Percentiles rank a stretch among this genome's conserved stretches.
Conservation (phyloP, 2,113 vertebrate species). For the Osmerus eperlanus region DNA sequence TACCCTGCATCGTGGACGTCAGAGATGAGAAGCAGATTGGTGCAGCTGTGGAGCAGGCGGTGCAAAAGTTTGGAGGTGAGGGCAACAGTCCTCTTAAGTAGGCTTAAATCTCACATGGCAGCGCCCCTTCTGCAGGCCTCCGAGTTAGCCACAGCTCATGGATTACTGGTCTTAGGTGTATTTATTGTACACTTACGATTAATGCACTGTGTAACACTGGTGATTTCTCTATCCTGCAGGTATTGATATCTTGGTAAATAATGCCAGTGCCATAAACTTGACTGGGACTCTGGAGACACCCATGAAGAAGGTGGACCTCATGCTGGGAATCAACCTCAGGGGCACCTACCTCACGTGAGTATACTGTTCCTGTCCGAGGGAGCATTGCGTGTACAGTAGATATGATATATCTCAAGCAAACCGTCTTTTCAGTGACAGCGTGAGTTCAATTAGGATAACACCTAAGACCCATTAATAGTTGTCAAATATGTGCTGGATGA, state of each 20-base stretch:
- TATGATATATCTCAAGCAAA: too few species aligned
- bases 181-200: too few species aligned
- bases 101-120: too few species aligned
- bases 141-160: too few species aligned
- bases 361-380: neutral
- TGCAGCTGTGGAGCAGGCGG: slow-evolving; percentile 81
- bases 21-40: slow-evolving; percentile 88
- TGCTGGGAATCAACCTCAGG: slow-evolving; percentile 91
- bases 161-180: too few species aligned
- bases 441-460: too few species aligned
- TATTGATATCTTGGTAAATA: slow-evolving; percentile 97
- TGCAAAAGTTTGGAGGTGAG: slow-evolving; percentile 89
- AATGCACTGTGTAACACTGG: neutral
- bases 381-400: too few species aligned
- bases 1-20: slow-evolving; percentile 90
- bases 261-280: slow-evolving; percentile 93
- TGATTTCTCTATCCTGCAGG: slow-evolving; percentile 56
- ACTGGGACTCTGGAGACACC: slow-evolving; percentile 90
- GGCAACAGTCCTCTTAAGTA: neutral
- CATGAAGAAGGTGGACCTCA: slow-evolving; percentile 93
- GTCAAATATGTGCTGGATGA: too few species aligned
- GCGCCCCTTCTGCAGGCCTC: too few species aligned
- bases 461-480: too few species aligned
- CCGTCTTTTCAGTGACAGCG: too few species aligned
- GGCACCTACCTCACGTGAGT: slow-evolving; percentile 94